Base-by-base conservation (phyloP, 35 echinoderm and acorn worm species). In the Apostichopus japonicus region DNA sequence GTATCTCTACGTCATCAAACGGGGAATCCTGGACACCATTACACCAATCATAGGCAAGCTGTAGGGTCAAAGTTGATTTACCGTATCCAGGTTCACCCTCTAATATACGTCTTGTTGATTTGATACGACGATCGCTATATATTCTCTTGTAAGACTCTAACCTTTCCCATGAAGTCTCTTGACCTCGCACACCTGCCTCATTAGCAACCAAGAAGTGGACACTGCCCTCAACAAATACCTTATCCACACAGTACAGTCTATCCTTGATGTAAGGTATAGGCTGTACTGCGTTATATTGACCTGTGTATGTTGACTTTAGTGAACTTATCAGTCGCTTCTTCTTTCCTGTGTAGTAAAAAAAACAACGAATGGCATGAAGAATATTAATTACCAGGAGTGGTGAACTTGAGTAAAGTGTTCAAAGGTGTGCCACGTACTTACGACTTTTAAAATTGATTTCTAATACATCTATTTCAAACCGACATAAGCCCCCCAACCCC, bases 31-130 rank as follows among this genome's bases (percentile, higher is more conserved):
- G 27, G 2, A 83, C 52, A 52, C 44, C 0, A 25, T 83, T 83
- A 83, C 79, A 54, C 79, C 79, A 83, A 25, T 83, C 79, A 53
- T 83, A 83, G 17, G 79, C 79, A 1, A 55, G 54, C 13, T 83
- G 79, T 8, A 83, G 79, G 24, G 79, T 83, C 5, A 83, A 25
- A n/a, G 79, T 83, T 15, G 79, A 83, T 16, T 83, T 83, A 16
- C 79, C 79, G 27, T 83, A 83, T 17, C 79, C 79, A 6, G 79
- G 79, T 83, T 54, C 79, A 10, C 79, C 79, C 6, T 55, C 54
- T n/a, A 83, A 54, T n/a, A 83, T 55, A 55, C 51, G 17, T 53
- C 79, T 83, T n/a, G 21, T 52, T 55, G 33, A 53, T 55, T 55
- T 6, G 8, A 55, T 83, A 54, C 52, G 6, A 7, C 6, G 6